phyloP scores from a whole-genome alignment of 2,113 vertebrate species.

The Hemicordylus capensis region DNA sequence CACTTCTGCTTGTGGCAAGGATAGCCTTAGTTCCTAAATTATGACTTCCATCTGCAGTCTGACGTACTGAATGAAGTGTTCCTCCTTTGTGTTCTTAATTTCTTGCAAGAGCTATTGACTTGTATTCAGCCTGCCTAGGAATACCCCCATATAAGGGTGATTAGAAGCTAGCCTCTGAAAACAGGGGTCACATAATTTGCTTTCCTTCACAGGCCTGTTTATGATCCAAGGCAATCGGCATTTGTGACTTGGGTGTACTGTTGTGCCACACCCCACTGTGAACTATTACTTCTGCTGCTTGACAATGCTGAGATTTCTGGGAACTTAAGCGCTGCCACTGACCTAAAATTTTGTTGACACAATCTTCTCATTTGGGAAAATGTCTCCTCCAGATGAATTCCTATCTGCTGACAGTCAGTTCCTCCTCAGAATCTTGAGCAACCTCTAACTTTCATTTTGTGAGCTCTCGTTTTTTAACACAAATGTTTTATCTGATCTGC shows the following conservation, averaged over 20 bases:
- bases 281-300: background rate
- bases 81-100: background rate
- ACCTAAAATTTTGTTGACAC: background rate
- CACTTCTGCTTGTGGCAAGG: background rate
- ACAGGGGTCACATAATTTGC: background rate
- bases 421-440: conserved; percentile 20
- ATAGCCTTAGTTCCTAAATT: background rate
- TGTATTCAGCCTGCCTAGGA: background rate
- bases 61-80: background rate
- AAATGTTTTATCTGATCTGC: background rate
- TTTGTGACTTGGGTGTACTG: background rate
- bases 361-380: background rate
- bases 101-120: background rate
- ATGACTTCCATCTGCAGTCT: background rate
- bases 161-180: background rate
- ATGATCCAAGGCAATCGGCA: background rate
- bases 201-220: background rate
- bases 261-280: background rate
- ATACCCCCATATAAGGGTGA: too few relatives aligned
- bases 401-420: conserved; percentile 38
- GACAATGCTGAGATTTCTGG: background rate
- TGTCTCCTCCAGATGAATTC: conserved; percentile 12
- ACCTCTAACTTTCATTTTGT: background rate
- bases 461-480: background rate
- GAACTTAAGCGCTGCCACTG: background rate